These are phyloP conservation scores for Indicator maculatus DNA, from an alignment of 2,113 vertebrate genomes.

Conservation along the genomic window DNA sequence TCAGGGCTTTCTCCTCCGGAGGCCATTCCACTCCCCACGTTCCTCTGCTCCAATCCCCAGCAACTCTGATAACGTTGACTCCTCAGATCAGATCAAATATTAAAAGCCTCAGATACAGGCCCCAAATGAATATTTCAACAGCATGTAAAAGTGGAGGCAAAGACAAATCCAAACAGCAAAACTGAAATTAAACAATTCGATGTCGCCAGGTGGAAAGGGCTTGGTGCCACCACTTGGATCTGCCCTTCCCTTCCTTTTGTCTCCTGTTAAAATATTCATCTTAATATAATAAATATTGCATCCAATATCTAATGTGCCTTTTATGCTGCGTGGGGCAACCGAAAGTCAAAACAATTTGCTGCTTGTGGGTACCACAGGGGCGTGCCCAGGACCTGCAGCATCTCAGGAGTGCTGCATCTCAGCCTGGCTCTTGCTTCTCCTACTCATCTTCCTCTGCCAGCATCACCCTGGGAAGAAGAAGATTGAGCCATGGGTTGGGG, in stretches of 20 bases:
- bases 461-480: background rate
- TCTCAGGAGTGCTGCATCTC: background rate
- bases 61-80: constrained; percentile 1
- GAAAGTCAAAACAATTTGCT: background rate
- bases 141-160: background rate
- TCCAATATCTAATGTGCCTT: background rate
- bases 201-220: background rate
- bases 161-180: background rate
- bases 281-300: constrained; percentile 64
- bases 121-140: constrained; percentile 43
- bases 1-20: rapidly evolving
- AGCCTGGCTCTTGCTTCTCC: background rate
- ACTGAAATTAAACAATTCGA: constrained; percentile 23
- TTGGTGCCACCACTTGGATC: too few relatives aligned
- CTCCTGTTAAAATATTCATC: constrained; percentile 56
- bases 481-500: background rate
- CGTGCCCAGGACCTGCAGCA: background rate
- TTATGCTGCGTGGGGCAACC: background rate
- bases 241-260: constrained; percentile 24
- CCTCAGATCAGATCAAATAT: constrained; percentile 5
- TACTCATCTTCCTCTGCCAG: background rate
- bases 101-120: background rate
- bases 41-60: background rate
- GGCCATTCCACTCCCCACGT: background rate
- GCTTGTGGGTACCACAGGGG: background rate